Base-by-base conservation (phyloP, 2,797 vertebrate genomes). In the Prunella strophiata region DNA sequence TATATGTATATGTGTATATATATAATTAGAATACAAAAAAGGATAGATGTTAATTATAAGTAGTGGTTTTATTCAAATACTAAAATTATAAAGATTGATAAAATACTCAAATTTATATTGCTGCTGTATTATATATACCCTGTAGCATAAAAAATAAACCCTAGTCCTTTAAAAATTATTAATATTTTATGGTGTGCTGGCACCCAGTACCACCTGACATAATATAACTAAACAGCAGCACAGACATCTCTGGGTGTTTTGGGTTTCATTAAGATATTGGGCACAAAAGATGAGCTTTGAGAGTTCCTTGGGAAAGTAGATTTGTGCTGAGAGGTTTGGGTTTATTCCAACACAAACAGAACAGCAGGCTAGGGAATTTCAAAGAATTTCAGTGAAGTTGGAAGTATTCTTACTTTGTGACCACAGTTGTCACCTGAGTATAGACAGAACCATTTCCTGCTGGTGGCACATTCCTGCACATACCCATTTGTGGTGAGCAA, bases 311-410 rank as follows among this genome's bases (percentile, higher is more conserved):
- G 58, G 77, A 78, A 82, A 83, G 50, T 4, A 61, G 54, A 78
- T 75, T 68, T 70, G 66, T 48, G 80, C 74, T 40, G 51, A 76
- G 86, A 42, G 30, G 20, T 86, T 43, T 84, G 92, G 25, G 16
- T 85, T 89, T 59, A 45, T 82, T 94, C 91, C 71, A 92, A 70
- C 26, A 62, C 40, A 62, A 94, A 74, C 81, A 79, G 32, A 94
- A 36, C 8, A 42, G 48, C 25, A 52, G 61, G 57, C 45, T 30
- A 26, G 79, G 51, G 76, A 89, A 68, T 91, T 83, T 10, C 0
- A 2, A 54, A 68, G 57, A 30, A 71, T 88, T 88, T 83, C 34
- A 57, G 67, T 57, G 48, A 2, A 5, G 13, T 4, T 73, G 40
- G 61, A 91, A 86, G 34, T n/a, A 6, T 52, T 75, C 58, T 43